Evolutionary conservation across 2,113 vertebrate species (phyloP).

Genomic region (Pseudois nayaur): DNA sequence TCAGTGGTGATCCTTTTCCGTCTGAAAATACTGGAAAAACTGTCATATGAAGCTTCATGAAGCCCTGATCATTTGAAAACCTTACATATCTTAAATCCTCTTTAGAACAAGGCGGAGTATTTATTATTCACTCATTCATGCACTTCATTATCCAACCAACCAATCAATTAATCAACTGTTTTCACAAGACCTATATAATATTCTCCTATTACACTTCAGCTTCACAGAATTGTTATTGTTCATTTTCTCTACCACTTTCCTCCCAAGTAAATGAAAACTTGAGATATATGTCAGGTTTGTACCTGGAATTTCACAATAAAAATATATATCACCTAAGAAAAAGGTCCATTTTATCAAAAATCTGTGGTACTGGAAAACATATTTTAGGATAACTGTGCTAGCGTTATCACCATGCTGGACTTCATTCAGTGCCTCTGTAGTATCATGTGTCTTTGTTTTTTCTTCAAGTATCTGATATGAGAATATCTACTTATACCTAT

Average conservation of each 20-base stretch:
- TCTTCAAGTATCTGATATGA: slow-evolving; percentile 5
- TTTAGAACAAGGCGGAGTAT: not conserved
- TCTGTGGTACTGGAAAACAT: not conserved
- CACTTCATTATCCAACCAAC: not conserved
- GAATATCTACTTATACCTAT: not conserved
- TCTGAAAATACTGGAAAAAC: not conserved
- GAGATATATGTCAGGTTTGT: not conserved
- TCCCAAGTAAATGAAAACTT: slow-evolving; percentile 8
- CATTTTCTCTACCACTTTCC: not conserved
- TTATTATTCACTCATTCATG: not conserved
- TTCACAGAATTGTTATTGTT: not conserved
- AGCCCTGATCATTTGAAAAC: not conserved
- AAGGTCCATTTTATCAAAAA: not conserved
- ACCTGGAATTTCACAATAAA: not conserved
- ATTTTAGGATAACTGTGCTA: slow-evolving; percentile 21
- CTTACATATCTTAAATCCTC: not conserved
- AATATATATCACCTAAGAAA: not conserved
- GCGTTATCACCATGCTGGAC: not conserved
- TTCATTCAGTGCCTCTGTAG: not conserved
- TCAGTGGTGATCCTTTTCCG: not conserved
- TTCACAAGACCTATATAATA: not conserved
- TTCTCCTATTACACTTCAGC: not conserved
- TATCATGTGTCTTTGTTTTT: not conserved
- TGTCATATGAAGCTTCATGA: not conserved
- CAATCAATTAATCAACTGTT: not conserved